A percentile compares a stretch with the other conserved stretches of the same genome.
These are phyloP conservation scores for Tympanoctomys barrerae DNA, from an alignment of 2,797 vertebrate genomes.

Conservation along the genomic window DNA sequence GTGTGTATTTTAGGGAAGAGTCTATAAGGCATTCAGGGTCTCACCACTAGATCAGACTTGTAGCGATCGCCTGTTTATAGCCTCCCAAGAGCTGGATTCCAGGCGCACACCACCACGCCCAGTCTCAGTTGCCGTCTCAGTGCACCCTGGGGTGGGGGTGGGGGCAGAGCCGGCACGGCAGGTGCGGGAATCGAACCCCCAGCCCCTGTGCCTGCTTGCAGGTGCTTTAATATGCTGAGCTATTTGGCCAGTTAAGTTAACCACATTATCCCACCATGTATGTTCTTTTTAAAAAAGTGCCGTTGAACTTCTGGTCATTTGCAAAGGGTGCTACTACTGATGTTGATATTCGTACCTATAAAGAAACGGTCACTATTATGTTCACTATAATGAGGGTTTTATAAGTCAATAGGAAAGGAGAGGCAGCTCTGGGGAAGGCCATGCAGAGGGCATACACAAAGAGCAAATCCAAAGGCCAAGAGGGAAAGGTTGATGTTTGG, in stretches of 20 bases:
- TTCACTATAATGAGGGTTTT: background rate
- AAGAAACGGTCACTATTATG: background rate
- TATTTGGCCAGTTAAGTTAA: background rate
- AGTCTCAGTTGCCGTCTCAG: no score
- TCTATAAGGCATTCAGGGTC: no score
- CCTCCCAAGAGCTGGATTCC: no score
- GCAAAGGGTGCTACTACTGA: background rate
- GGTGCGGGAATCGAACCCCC: no score
- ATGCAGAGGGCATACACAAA: background rate
- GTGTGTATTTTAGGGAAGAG: no score
- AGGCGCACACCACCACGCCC: no score
- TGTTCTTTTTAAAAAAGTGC: background rate
- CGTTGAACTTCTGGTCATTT: background rate
- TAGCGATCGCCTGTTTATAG: no score
- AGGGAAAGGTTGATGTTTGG: background rate
- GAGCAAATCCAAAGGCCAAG: background rate
- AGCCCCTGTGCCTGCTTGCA: no score
- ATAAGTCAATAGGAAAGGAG: background rate
- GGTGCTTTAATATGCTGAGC: no score
- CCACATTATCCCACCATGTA: background rate
- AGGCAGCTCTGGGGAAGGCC: background rate
- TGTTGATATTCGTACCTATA: background rate
- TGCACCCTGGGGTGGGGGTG: no score
- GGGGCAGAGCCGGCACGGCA: no score
- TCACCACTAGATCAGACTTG: no score